phyloP scores from a whole-genome alignment of 1,140 invertebrate species.

The Neodiprion lecontei region DNA sequence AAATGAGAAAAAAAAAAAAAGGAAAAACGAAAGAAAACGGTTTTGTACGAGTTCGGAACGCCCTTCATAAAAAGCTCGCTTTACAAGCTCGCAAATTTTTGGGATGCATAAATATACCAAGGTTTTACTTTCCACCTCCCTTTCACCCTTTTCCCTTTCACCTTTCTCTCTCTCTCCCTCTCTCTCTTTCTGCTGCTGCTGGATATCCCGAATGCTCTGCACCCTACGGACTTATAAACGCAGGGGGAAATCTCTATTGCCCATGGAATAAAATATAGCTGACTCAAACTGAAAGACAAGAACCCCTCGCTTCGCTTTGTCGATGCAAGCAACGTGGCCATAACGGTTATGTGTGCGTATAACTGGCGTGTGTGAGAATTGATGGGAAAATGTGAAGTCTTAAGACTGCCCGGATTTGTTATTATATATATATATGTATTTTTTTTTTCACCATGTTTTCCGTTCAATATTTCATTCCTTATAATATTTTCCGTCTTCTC shows the following conservation, averaged over 20 bases:
- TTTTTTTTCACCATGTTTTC: too few species aligned
- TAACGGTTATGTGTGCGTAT: too few species aligned
- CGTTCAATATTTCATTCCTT: too few species aligned
- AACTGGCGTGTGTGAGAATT: too few species aligned
- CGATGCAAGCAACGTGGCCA: neutral
- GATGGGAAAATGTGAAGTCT: too few species aligned
- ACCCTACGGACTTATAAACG: neutral
- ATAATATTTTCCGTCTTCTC: too few species aligned
- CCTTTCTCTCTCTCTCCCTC: neutral
- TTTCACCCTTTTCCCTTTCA: constrained; percentile 19
- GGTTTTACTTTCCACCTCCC: constrained; percentile 2
- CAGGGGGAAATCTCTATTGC: neutral
- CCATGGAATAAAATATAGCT: neutral
- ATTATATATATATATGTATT: too few species aligned
- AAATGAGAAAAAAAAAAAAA: neutral
- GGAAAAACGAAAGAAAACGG: neutral
- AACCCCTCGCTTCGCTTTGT: neutral
- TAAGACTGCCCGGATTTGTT: too few species aligned
- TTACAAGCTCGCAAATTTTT: neutral
- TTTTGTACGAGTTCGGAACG: neutral
- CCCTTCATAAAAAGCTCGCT: constrained; percentile 1
- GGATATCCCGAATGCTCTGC: neutral
- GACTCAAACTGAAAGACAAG: constrained; percentile 6
- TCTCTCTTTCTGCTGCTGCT: neutral
- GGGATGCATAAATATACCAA: neutral